These are phyloP conservation scores for Pterophyllum scalare DNA, from an alignment of 2,113 vertebrate species.

Conservation along the genomic window DNA sequence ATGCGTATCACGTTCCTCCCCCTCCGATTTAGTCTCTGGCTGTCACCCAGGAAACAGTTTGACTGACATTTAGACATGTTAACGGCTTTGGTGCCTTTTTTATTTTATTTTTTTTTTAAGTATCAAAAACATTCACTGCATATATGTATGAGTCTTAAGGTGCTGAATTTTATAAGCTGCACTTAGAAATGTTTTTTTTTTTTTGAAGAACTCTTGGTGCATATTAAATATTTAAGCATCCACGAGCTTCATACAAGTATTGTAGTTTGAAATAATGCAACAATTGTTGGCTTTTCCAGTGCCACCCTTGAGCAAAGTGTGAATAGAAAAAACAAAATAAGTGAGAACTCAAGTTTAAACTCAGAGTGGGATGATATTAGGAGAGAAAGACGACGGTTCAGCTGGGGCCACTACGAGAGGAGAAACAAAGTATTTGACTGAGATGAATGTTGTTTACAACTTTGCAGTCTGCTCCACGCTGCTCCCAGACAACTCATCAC, in stretches of 20 bases:
- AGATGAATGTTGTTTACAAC: conserved; percentile 40
- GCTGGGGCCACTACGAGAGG: not conserved
- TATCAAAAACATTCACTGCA: not conserved
- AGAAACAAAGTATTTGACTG: conserved; percentile 3
- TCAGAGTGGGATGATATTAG: not conserved
- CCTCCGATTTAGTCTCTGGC: not conserved
- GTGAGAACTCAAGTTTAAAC: not conserved
- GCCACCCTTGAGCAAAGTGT: not conserved
- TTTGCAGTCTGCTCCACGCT: not conserved
- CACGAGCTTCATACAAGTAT: not conserved
- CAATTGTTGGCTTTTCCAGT: not conserved
- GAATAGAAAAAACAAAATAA: not conserved
- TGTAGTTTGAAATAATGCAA: not conserved
- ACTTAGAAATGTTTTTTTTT: not conserved
- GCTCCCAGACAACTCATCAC: conserved; percentile 1
- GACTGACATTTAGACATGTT: conserved; percentile 29
- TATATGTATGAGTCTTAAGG: not conserved
- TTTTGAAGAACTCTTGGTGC: not conserved
- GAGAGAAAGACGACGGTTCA: conserved; percentile 1
- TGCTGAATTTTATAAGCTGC: not conserved
- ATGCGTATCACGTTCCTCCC: not conserved
- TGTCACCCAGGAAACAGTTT: conserved; percentile 19
- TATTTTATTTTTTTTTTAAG: not conserved
- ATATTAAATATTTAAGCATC: not conserved
- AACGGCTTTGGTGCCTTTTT: not conserved